Evolutionary conservation across 2,888 invertebrate genomes (phyloP).

Genomic region (Parapristionchus giblindavisi): DNA sequence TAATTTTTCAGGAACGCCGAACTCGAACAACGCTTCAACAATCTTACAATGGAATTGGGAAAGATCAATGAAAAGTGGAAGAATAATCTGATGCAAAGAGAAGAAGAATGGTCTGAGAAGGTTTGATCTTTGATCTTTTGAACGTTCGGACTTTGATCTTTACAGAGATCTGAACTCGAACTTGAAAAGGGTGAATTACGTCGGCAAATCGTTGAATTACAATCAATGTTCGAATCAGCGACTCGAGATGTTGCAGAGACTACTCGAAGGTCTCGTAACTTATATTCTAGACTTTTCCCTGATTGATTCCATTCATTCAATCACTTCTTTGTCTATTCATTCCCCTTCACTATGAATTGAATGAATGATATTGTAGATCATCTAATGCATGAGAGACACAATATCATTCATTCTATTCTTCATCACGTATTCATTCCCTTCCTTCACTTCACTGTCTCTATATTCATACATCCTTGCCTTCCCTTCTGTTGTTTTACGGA

Average conservation of each 20-base stretch:
- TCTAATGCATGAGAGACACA: too few species aligned
- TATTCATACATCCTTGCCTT: too few species aligned
- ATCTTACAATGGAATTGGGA: constrained; percentile 50
- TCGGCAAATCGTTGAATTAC: constrained; percentile 46
- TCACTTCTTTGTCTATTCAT: too few species aligned
- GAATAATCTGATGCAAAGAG: constrained; percentile 47
- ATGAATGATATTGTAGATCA: too few species aligned
- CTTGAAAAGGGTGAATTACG: constrained; percentile 48
- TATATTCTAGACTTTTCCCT: constrained; percentile 26
- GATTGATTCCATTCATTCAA: too few species aligned
- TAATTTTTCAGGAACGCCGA: constrained; percentile 44
- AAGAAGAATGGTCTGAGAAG: constrained; percentile 48
- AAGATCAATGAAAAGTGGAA: constrained; percentile 59
- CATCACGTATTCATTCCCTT: too few species aligned
- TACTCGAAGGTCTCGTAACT: constrained; percentile 49
- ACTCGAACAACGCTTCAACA: constrained; percentile 50
- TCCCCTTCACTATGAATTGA: too few species aligned
- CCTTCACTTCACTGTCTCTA: too few species aligned
- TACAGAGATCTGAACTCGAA: constrained; percentile 49
- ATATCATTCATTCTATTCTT: too few species aligned
- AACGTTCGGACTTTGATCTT: not conserved
- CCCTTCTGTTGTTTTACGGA: too few species aligned
- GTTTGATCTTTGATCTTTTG: constrained; percentile 39
- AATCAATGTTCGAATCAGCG: constrained; percentile 50
- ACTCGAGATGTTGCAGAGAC: constrained; percentile 55